Evolutionary conservation across 2,797 vertebrate species (phyloP), one percentile per base, ranked within the genome.

Genomic region (Enteromius trimaculatus): DNA sequence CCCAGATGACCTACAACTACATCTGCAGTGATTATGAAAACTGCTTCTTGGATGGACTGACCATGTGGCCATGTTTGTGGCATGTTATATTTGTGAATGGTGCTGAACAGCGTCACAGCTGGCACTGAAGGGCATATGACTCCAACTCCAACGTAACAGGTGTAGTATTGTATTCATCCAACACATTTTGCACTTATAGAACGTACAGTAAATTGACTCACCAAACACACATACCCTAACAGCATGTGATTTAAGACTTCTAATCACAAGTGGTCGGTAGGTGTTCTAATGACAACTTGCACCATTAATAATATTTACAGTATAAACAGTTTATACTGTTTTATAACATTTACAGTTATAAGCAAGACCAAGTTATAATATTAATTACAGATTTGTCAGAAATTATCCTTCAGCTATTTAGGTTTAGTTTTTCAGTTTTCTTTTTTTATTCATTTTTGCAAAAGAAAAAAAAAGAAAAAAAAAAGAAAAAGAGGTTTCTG

Each of bases 21-120:
- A 51, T 21, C 26, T 34, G 19, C 49, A 58, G 29, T 39, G 51
- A 55, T 23, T 58, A 9, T 75, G 47, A 21, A 21, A 29, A 1
- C 47, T 53, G 47, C 10, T 53, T 74, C 71, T 16, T 19, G 29
- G 29, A 13, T 64, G 60, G 29, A 64, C 60, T 17, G 26, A 31
- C 60, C 26, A 29, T 17, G 13, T 31, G 29, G 19, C 10, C 6
- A 7, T 31, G 23, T 64, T 64, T 29, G 26, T 29, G 26, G 53
- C 53, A 58, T 58, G 21, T 58, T 23, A 60, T 60, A 34, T 75
- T 55, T 55, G 29, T 75, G 31, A 37, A 75, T 37, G 71, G 10
- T 53, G 71, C 29, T 31, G 11, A 74, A 53, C 47, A 26, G 39
- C 13, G 0, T 16, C 6, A 70, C 2, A 17, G 44, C 44, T 51